Evolutionary conservation across 2,797 vertebrate species (phyloP), one percentile per base, ranked within the genome.

Genomic region (Gila robusta): DNA sequence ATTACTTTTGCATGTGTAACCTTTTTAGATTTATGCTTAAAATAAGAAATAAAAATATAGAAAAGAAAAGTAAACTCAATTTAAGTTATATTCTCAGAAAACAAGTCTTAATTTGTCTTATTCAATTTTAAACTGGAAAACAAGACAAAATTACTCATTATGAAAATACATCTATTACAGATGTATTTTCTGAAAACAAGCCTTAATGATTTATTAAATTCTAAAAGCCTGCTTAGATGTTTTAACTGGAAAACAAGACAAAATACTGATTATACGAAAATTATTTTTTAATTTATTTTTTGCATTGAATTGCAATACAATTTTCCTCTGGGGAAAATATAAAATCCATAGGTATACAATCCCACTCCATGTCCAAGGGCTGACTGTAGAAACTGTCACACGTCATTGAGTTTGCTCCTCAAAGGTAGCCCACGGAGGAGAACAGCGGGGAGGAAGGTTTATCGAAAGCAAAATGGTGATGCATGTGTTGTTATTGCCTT

Each of bases 401-500:
- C n/a, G 2, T 84, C 82, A 77, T 77, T 77, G 82, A 74, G 72
- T 84, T 84, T 84, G 28, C n/a, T 41, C 62, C 62, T 83, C 59
- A 52, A 26, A 66, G 41, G 82, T 74, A 54, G 44, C 4, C 23
- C 32, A 28, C n/a, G 17, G n/a, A 77, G 32, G 26, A 64, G 32
- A 84, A 77, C 69, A 66, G 41, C 11, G 1, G 44, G 81, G 9
- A 54, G 56, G 54, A 85, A 7, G 66, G 35, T 82, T 88, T 70
- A 62, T 71, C 73, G 39, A 70, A 82, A 77, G 16, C 52, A 47
- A 81, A 86, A 64, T 19, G 66, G 64, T 73, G 32, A 73, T 71
- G 72, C 82, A 62, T 52, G 62, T 70, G 16, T 17, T 81, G 70
- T 54, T 52, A 70, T 77, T 78, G 72, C 81, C 70, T 83, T 64